These are phyloP conservation scores for Brotula barbata DNA, from an alignment of 2,797 vertebrate genomes.

Conservation along the genomic window DNA sequence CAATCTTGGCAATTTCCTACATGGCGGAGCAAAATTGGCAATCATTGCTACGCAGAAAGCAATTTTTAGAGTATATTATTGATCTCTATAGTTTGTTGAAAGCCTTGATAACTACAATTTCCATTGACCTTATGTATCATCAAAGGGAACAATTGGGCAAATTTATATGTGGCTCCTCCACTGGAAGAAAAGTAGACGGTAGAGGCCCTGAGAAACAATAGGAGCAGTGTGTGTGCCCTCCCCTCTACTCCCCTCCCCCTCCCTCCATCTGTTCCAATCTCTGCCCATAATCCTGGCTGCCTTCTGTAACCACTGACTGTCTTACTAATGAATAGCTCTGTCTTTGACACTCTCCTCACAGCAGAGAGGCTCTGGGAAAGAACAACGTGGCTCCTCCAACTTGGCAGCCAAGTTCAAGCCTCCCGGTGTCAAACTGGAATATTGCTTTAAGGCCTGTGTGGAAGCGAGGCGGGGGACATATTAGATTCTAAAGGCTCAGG, in stretches of 20 bases:
- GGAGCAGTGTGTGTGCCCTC: no score
- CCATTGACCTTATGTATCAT: slow-evolving; percentile 25
- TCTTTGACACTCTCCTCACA: slow-evolving; percentile 38
- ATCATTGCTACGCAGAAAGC: slow-evolving; percentile 18
- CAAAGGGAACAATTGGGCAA: slow-evolving; percentile 11
- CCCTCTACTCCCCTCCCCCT: background rate
- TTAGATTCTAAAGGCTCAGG: slow-evolving; percentile 38
- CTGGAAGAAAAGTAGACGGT: no score
- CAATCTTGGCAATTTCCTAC: slow-evolving; percentile 17
- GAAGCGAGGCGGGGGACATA: slow-evolving; percentile 26
- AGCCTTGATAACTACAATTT: slow-evolving; percentile 17
- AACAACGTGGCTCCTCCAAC: slow-evolving; percentile 36
- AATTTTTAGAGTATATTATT: slow-evolving; percentile 10
- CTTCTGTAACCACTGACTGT: slow-evolving; percentile 20
- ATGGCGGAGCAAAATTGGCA: slow-evolving; percentile 14
- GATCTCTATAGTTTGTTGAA: slow-evolving; percentile 31
- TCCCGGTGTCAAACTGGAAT: slow-evolving; percentile 45
- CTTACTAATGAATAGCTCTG: slow-evolving; percentile 39
- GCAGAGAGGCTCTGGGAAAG: slow-evolving; percentile 26
- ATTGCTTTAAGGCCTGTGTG: slow-evolving; percentile 21
- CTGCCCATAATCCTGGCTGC: slow-evolving; percentile 15
- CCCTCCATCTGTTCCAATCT: background rate
- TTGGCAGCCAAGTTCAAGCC: slow-evolving; percentile 35
- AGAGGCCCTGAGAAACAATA: no score
- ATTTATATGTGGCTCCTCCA: no score